phyloP scores from a whole-genome alignment of 2,113 vertebrate genomes.

The Cololabis saira region DNA sequence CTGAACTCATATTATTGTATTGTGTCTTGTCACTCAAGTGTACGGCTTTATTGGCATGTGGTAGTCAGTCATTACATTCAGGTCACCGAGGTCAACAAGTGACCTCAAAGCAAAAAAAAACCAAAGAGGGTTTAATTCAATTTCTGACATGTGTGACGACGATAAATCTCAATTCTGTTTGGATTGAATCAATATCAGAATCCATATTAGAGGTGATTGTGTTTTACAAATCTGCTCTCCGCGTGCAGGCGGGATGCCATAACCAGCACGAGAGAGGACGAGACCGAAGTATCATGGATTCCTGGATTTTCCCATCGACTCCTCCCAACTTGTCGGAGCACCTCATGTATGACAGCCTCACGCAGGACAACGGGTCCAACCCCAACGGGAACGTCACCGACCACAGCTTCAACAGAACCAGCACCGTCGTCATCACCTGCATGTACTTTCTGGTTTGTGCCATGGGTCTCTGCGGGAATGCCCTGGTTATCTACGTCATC shows the following conservation, averaged over 20 bases:
- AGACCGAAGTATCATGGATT: slow-evolving; percentile 69
- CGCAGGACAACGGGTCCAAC: slow-evolving; percentile 80
- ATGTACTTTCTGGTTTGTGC: slow-evolving; percentile 94
- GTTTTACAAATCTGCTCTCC: slow-evolving; percentile 23
- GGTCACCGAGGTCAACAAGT: slow-evolving; percentile 2
- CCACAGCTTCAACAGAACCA: slow-evolving; percentile 85
- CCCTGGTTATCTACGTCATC: slow-evolving; percentile 96
- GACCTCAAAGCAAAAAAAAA: background rate
- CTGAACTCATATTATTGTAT: background rate
- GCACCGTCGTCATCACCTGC: slow-evolving; percentile 92
- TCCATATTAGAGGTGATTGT: background rate
- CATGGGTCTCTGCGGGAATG: slow-evolving; percentile 91
- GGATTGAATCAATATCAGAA: slow-evolving; percentile 9
- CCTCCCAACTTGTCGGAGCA: slow-evolving; percentile 79
- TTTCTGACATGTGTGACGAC: slow-evolving; percentile 7
- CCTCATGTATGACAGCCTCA: slow-evolving; percentile 79
- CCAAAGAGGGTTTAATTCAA: background rate
- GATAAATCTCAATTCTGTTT: background rate
- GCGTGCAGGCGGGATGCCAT: slow-evolving; percentile 58
- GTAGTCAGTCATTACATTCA: slow-evolving; percentile 2
- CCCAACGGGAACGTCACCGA: slow-evolving; percentile 76
- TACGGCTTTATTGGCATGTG: background rate
- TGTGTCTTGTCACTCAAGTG: background rate
- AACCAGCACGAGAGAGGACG: slow-evolving; percentile 25
- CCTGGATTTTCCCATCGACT: slow-evolving; percentile 73